Base-by-base conservation (phyloP, 2,797 vertebrate genomes). In the Cichlasoma orientale region DNA sequence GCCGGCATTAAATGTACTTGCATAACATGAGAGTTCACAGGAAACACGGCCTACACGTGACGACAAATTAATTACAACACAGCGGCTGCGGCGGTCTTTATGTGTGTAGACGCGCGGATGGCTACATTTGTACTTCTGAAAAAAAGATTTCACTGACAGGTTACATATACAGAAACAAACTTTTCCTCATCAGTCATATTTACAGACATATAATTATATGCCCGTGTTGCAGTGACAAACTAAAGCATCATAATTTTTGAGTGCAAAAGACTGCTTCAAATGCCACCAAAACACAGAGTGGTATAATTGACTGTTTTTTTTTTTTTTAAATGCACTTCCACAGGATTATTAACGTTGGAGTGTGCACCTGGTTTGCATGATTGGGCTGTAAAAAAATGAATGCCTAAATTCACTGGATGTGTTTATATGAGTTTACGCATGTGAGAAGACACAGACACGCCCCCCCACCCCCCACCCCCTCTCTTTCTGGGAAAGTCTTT, bases 201-300 rank as follows among this genome's bases (percentile, higher is more conserved):
- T 33, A 69, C 73, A 76, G 11, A 70, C 76, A 68, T 56, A 54
- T 61, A 74, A 75, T 81, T 79, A 82, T 53, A 29, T 53, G 66
- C 50, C 29, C 50, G 14, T 54, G 79, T 57, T 25, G 58, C 61
- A 3, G 19, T 61, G 77, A 74, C 70, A 66, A 72, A 41, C 78
- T 80, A 33, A 13, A 58, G 53, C 2, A 5, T 79, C 84, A 79
- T 85, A 56, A 72, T 83, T 79, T 89, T 54, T 50, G 2, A 63
- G 76, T 38, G 56, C 56, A 66, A 63, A 27, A 41, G 57, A 56
- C 27, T 16, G 53, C 55, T 86, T 80, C 58, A 87, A 86, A 86
- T 79, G 78, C 72, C 85, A 82, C 21, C 19, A 72, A 82, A 80
- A 79, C 52, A 72, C 21, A 14, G 23, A 29, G 74, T 61, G 69